Evolutionary conservation across 2,797 vertebrate genomes (phyloP).

Genomic region (Philypnodon macrostomus): DNA sequence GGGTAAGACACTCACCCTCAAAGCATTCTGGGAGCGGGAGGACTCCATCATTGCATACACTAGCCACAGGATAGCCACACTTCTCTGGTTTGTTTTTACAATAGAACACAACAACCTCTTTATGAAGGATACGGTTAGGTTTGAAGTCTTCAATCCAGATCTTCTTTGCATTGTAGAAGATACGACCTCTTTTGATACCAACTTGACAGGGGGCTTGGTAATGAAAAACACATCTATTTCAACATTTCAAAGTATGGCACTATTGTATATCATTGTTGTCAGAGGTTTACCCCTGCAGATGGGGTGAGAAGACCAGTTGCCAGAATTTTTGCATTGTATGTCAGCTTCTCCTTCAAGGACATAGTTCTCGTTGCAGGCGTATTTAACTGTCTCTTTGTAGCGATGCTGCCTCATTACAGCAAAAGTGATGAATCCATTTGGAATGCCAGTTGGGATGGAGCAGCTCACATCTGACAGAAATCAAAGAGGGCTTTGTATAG

Average conservation of each 20-base stretch:
- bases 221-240: constrained; percentile 1
- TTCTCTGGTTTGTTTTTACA: constrained; percentile 81
- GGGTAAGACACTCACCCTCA: constrained; percentile 70
- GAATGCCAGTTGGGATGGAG: constrained; percentile 73
- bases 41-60: constrained; percentile 78
- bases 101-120: constrained; percentile 81
- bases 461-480: constrained; percentile 80
- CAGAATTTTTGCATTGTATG: constrained; percentile 78
- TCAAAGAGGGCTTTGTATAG: background rate
- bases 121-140: constrained; percentile 79
- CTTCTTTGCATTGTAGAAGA: constrained; percentile 79
- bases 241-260: background rate
- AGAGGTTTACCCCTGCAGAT: constrained; percentile 80
- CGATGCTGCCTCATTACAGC: constrained; percentile 71
- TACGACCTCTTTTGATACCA: constrained; percentile 80
- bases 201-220: constrained; percentile 82
- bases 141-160: constrained; percentile 79
- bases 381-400: constrained; percentile 84
- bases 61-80: constrained; percentile 81
- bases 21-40: constrained; percentile 83
- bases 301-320: constrained; percentile 83
- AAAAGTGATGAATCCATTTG: constrained; percentile 83
- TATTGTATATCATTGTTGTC: background rate
- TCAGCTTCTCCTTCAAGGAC: constrained; percentile 77
- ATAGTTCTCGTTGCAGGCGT: constrained; percentile 78